Percentiles rank a stretch among this genome's conserved stretches.
Conservation (phyloP, 2,888 invertebrate species). For the Drosophila algonquin region DNA sequence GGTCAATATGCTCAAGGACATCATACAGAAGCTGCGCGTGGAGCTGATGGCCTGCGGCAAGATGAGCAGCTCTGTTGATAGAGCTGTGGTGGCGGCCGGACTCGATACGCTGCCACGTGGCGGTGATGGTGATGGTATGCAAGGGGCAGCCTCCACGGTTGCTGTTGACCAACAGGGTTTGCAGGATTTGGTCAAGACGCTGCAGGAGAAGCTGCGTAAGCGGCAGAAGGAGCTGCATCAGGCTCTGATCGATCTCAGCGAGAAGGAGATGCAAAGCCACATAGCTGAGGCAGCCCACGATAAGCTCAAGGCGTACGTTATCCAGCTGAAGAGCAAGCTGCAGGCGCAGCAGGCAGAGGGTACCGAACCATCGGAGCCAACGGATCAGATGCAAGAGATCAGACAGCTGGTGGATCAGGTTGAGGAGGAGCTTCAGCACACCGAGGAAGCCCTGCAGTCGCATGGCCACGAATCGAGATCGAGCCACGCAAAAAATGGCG, state of each 20-base stretch:
- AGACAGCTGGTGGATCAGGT: conserved; percentile 66
- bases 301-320: conserved; percentile 86
- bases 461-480: conserved; percentile 24
- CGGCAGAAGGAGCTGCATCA: conserved; percentile 88
- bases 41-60: conserved; percentile 85
- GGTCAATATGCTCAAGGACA: conserved; percentile 88
- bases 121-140: background rate
- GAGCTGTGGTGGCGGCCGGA: conserved; percentile 39
- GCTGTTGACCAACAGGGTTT: conserved; percentile 16
- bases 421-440: conserved; percentile 74
- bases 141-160: background rate
- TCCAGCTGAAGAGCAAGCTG: conserved; percentile 86
- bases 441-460: conserved; percentile 69
- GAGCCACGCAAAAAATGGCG: conserved; percentile 39
- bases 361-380: background rate
- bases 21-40: conserved; percentile 89
- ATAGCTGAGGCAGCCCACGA: conserved; percentile 89
- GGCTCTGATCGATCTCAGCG: conserved; percentile 88
- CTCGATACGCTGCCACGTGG: conserved; percentile 7
- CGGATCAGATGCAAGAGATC: conserved; percentile 58
- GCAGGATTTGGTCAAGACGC: background rate
- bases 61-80: conserved; percentile 59
- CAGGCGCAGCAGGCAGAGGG: background rate
- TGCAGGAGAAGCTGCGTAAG: conserved; percentile 85
- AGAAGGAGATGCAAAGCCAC: conserved; percentile 88